phyloP scores from a whole-genome alignment of 2,113 vertebrate genomes.

The Lanius collurio region DNA sequence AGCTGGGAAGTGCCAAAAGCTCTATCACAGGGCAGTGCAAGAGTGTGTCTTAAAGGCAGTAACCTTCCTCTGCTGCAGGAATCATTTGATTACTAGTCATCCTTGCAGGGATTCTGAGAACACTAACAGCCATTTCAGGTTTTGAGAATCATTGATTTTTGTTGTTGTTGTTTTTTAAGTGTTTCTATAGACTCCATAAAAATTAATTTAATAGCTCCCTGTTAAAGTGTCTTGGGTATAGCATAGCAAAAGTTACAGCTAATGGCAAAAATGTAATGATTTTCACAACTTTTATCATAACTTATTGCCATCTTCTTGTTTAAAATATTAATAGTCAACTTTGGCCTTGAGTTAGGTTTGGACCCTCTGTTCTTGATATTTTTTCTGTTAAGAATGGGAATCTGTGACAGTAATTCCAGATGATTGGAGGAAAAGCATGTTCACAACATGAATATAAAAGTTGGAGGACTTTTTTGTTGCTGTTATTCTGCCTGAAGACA shows the following conservation, averaged over 20 bases:
- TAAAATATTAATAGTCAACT: neutral
- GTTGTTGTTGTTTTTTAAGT: neutral
- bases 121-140: neutral
- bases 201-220: neutral
- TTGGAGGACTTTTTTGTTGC: neutral
- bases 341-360: neutral
- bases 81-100: neutral
- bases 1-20: neutral
- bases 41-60: neutral
- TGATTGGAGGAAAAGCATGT: neutral
- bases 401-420: neutral
- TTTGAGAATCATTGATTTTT: neutral
- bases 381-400: neutral
- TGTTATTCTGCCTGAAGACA: neutral
- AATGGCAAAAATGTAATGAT: neutral
- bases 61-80: neutral
- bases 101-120: neutral
- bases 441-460: neutral
- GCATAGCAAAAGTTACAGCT: neutral
- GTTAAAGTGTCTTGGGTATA: neutral
- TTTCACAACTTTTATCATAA: neutral
- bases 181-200: neutral
- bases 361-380: neutral
- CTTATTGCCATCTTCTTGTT: neutral
- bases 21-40: neutral